Conservation (phyloP, 2,797 vertebrate species). For the Peromyscus nudipes region DNA sequence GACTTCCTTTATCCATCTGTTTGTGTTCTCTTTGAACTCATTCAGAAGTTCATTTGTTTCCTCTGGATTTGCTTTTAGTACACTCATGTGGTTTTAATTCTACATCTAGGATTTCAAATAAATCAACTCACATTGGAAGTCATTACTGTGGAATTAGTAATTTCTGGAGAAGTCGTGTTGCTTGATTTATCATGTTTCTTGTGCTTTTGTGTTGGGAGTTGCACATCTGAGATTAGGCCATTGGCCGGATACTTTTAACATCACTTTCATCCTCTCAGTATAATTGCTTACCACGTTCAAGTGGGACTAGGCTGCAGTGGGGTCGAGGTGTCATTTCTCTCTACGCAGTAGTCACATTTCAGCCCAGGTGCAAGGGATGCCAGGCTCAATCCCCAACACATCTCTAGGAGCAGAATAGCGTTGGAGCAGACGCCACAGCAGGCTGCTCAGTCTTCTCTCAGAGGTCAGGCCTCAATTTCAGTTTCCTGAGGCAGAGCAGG, state of each 20-base stretch:
- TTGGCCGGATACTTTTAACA: neutral
- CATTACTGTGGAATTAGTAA: neutral
- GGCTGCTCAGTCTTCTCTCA: too few relatives aligned
- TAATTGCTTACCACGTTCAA: neutral
- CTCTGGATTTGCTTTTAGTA: neutral
- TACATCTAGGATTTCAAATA: neutral
- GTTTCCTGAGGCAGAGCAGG: too few relatives aligned
- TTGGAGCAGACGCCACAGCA: too few relatives aligned
- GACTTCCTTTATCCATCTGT: neutral
- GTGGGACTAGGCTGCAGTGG: neutral
- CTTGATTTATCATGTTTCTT: neutral
- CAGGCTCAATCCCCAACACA: neutral
- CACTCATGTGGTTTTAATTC: neutral
- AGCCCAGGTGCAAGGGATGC: too few relatives aligned
- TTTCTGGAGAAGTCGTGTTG: neutral
- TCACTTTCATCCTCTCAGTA: neutral
- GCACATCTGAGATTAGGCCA: neutral
- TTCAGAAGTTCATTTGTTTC: neutral
- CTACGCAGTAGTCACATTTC: neutral
- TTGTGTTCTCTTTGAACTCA: neutral
- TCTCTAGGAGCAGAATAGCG: neutral
- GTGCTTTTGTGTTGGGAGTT: neutral
- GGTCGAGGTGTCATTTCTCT: neutral
- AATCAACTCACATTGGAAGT: neutral
- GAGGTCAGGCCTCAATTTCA: too few relatives aligned